Base-by-base conservation (phyloP, 2,113 vertebrate genomes). In the Onychostoma macrolepis region DNA sequence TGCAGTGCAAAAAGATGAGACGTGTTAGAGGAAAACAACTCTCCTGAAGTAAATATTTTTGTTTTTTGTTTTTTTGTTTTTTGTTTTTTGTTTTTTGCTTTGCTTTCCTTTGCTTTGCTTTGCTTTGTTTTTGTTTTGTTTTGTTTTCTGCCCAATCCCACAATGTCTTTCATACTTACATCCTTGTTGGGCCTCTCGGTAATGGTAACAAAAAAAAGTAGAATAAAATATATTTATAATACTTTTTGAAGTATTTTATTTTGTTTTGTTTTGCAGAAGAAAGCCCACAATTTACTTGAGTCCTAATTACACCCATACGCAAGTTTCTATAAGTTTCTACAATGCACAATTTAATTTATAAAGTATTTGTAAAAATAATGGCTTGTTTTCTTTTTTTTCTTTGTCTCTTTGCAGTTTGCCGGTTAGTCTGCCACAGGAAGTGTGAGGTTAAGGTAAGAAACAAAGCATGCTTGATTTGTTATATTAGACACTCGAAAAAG, bases 371-470 rank as follows among this genome's bases (percentile, higher is more conserved):
- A 90, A 48, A 38, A 43, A 2, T 61, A 65, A 75, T 38, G n/a
- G 76, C 15, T 80, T 17, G 24, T 19, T 79, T 74, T 75, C n/a
- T 36, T 3, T 36, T 36, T 36, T 36, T 88, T 50, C 13, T 81
- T 67, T 84, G 75, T 86, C 0, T 89, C 56, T 84, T 83, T 33
- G 43, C 69, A 98, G 97, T 97, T 89, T 98, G 97, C 94, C 96
- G 96, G 69, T 92, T 96, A 90, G 94, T 95, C 75, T 97, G 97
- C 95, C 97, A 98, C 95, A 96, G 95, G 95, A 97, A 97, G 95
- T 98, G 97, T 93, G 97, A 97, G 94, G 95, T 94, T 88, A 97
- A 98, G 97, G 97, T 98, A 97, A 96, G 96, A 91, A 7, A 83
- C 43, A 38, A 53, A 43, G 12, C 36, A 45, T 24, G n/a, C 38